Conservation (phyloP, 2,888 invertebrate species). For the Aphodius sticticus region DNA sequence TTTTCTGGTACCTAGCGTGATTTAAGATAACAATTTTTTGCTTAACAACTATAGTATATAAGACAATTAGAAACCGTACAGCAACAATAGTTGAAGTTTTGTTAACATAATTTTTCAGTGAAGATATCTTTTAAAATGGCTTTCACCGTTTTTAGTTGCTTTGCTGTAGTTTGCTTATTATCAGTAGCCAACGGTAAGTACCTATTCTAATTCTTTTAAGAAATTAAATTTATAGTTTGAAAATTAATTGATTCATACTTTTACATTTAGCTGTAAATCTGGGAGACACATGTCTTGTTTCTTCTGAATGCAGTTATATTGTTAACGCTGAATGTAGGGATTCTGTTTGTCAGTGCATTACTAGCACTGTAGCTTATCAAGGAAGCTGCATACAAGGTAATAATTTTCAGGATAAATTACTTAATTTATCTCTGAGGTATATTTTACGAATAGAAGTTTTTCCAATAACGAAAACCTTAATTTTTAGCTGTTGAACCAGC, state of each 20-base stretch:
- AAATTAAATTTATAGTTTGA: not conserved
- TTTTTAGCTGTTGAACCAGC: not conserved
- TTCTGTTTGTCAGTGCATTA: slow-evolving; percentile 11
- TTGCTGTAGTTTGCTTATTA: not conserved
- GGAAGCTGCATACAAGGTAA: slow-evolving; percentile 12
- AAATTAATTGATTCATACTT: not conserved
- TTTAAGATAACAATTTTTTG: not conserved
- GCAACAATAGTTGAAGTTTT: not conserved
- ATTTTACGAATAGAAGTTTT: too few species aligned
- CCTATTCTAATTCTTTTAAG: not conserved
- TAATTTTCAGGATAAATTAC: too few species aligned
- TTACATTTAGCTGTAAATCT: slow-evolving; percentile 11
- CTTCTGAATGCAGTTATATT: slow-evolving; percentile 12
- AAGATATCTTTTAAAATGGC: not conserved
- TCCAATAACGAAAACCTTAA: too few species aligned
- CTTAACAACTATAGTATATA: not conserved
- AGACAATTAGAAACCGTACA: not conserved
- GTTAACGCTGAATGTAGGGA: slow-evolving; percentile 20
- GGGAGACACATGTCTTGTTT: not conserved
- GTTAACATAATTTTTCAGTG: not conserved
- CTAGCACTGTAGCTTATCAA: not conserved
- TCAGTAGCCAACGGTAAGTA: not conserved
- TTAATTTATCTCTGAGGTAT: too few species aligned
- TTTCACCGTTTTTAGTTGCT: not conserved
- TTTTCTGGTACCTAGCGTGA: not conserved